Evolutionary conservation across 2,888 invertebrate genomes (phyloP), one percentile per base, ranked within the genome.

Genomic region (Eumacrocentrus americanus): DNA sequence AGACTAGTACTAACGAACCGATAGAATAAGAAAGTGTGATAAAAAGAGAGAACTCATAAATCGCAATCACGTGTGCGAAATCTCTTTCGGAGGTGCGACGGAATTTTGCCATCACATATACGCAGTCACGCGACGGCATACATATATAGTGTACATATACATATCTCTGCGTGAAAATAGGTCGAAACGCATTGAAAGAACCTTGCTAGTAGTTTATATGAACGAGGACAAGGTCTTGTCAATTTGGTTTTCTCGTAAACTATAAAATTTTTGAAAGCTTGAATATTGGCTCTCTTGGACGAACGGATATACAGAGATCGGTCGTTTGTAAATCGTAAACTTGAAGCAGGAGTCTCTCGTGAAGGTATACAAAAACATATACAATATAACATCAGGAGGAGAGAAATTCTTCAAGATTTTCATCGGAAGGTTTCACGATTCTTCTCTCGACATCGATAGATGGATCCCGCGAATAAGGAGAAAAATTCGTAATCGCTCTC

Each of bases 1-100:
- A n/a, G 60, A 52, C 53, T 38, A 57, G 60, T 60, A 65, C 69
- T 74, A 75, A 74, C 72, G 73, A 75, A 74, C 70, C 69, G 68
- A 72, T 70, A 68, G 71, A 72, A 72, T 69, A 71, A 69, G 68
- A 69, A 69, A 53, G 62, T 60, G 58, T 46, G 61, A 62, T 61
- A 59, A 58, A 59, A 61, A 46, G 58, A 35, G 60, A 37, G 52
- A 61, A 56, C 69, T 71, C 73, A 75, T 75, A 76, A 76, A 75
- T 76, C 68, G 72, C 68, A 75, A 76, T 75, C 71, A 72, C 67
- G 68, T 23, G 46, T 23, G 46, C 23, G 46, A 46, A 20, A 42
- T 18, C 42, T 42, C n/a, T 18, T 16, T 18, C 6, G 42, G 12
- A 25, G 46, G 46, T 46, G 46, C 46, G 23, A 46, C 12, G 46